phyloP scores from a whole-genome alignment of 2,113 vertebrate genomes.

The Scolopax mira region DNA sequence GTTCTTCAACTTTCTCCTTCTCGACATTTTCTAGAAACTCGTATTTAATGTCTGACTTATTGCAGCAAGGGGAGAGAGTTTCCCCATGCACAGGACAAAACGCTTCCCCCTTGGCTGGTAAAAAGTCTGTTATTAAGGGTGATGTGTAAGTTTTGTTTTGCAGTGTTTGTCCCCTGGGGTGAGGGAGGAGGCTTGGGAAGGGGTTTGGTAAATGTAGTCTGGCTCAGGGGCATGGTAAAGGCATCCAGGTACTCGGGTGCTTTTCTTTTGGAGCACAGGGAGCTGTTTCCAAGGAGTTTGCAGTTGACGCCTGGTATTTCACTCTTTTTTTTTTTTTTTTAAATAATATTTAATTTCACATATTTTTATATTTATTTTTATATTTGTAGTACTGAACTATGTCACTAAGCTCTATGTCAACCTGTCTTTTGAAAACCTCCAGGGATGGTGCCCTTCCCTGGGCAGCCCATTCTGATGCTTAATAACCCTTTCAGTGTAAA shows the following conservation, averaged over 20 bases:
- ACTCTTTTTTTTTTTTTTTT: not conserved
- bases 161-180: not conserved
- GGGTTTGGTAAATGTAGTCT: not conserved
- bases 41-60: not conserved
- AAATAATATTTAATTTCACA: not conserved
- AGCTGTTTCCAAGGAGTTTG: not conserved
- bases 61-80: not conserved
- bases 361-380: not conserved
- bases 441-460: too few species aligned
- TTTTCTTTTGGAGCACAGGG: not conserved
- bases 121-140: not conserved
- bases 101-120: not conserved
- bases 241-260: accelerated
- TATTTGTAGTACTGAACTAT: not conserved
- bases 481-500: too few species aligned
- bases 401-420: too few species aligned
- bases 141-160: not conserved
- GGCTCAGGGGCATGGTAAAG: not conserved
- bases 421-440: too few species aligned
- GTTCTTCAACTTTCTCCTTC: not conserved
- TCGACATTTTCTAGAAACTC: not conserved
- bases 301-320: not conserved
- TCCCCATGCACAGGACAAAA: not conserved
- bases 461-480: too few species aligned
- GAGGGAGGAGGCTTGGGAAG: not conserved